A percentile compares a stretch with the other conserved stretches of the same genome.
phyloP scores from a whole-genome alignment of 2,113 vertebrate species.

The Catharus minimus region DNA sequence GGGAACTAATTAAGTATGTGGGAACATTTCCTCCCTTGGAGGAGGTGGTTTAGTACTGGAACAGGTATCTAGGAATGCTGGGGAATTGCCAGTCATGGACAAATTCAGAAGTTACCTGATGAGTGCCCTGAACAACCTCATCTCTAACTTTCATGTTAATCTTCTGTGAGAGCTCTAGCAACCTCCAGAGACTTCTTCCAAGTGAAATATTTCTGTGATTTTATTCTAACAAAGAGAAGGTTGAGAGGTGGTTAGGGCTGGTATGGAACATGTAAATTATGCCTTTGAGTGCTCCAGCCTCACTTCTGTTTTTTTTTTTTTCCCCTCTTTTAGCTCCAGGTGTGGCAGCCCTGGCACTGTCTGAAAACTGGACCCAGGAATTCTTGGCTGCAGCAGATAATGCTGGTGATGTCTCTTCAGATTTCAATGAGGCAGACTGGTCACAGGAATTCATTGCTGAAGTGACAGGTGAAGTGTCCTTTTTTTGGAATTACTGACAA shows the following conservation, averaged over 20 bases:
- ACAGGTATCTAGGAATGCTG: neutral
- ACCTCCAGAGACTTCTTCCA: neutral
- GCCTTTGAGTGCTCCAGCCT: neutral
- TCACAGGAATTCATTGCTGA: conserved; percentile 96
- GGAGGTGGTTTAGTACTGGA: neutral
- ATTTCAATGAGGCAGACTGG: conserved; percentile 92
- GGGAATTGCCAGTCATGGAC: neutral
- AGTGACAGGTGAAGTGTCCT: conserved; percentile 81
- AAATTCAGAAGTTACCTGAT: neutral
- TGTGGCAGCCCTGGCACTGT: conserved; percentile 93
- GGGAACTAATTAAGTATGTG: neutral
- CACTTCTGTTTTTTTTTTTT: neutral
- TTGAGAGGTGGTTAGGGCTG: neutral
- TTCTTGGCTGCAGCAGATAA: conserved; percentile 85
- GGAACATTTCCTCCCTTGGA: neutral
- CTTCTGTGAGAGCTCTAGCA: neutral
- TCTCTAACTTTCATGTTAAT: neutral
- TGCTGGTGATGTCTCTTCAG: conserved; percentile 77
- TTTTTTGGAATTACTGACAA: neutral
- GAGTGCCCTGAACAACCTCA: neutral
- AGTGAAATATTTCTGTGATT: neutral
- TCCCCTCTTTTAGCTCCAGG: conserved; percentile 82
- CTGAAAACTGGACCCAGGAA: conserved; percentile 93
- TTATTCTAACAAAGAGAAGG: neutral
- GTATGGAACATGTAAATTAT: neutral